Evolutionary conservation across 2,797 vertebrate genomes (phyloP).

Genomic region (Neosilurus hyrtlii): DNA sequence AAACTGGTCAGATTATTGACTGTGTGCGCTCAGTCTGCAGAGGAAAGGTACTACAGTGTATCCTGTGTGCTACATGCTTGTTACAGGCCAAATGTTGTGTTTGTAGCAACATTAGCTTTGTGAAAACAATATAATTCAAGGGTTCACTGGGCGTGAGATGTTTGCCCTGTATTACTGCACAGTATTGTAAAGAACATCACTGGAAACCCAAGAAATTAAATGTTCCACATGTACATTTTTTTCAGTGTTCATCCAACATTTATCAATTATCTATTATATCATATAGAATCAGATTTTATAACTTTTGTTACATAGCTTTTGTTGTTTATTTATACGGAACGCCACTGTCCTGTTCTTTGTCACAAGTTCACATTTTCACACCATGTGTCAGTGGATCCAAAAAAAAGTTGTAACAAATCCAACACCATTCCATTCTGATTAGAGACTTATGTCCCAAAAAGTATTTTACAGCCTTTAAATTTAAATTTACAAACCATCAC

Average conservation of each 20-base stretch:
- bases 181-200: not conserved
- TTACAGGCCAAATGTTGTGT: not conserved
- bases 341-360: not conserved
- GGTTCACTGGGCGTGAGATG: not conserved
- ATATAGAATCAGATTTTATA: too few species aligned
- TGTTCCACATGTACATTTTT: not conserved
- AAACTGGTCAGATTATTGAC: constrained; percentile 89
- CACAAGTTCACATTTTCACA: not conserved
- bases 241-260: not conserved
- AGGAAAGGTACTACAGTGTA: constrained; percentile 78
- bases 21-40: constrained; percentile 93
- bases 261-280: not conserved
- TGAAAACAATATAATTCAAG: not conserved
- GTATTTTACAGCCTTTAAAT: not conserved
- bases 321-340: not conserved
- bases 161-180: not conserved
- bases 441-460: not conserved
- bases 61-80: not conserved
- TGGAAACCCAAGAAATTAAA: not conserved
- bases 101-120: not conserved
- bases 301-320: not conserved
- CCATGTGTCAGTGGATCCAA: not conserved
- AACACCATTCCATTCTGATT: not conserved
- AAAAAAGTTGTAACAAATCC: not conserved
- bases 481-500: not conserved